Evolutionary conservation across 2,113 vertebrate genomes (phyloP).

Genomic region (Montifringilla adamsi): DNA sequence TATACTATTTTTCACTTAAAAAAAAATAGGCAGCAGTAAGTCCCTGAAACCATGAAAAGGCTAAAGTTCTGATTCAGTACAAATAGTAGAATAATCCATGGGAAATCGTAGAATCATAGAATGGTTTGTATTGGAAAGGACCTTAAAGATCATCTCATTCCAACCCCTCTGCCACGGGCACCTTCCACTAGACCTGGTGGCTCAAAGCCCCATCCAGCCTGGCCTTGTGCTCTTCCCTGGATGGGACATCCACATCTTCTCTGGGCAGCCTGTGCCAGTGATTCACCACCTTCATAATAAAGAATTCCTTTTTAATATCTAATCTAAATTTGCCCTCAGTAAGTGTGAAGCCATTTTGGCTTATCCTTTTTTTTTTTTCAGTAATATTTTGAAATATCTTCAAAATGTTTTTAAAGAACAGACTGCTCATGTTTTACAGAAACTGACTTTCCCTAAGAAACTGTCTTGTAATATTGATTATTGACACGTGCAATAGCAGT

Average conservation of each 20-base stretch:
- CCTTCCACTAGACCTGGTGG: not conserved
- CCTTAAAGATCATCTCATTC: not conserved
- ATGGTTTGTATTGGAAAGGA: not conserved
- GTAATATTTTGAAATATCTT: not conserved
- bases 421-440: not conserved
- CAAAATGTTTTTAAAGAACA: not conserved
- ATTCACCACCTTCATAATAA: not conserved
- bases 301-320: not conserved
- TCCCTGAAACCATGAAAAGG: not conserved
- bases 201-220: not conserved
- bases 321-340: not conserved
- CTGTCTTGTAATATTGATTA: not conserved
- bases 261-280: not conserved
- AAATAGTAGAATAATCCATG: not conserved
- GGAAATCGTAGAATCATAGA: not conserved
- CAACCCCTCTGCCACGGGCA: not conserved
- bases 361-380: not conserved
- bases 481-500: not conserved
- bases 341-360: not conserved
- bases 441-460: not conserved
- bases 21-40: not conserved
- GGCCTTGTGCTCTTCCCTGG: not conserved
- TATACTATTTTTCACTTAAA: not conserved
- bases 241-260: not conserved
- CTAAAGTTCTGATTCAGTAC: not conserved